Conservation (phyloP, 2,113 vertebrate genomes). For the Vicugna pacos region DNA sequence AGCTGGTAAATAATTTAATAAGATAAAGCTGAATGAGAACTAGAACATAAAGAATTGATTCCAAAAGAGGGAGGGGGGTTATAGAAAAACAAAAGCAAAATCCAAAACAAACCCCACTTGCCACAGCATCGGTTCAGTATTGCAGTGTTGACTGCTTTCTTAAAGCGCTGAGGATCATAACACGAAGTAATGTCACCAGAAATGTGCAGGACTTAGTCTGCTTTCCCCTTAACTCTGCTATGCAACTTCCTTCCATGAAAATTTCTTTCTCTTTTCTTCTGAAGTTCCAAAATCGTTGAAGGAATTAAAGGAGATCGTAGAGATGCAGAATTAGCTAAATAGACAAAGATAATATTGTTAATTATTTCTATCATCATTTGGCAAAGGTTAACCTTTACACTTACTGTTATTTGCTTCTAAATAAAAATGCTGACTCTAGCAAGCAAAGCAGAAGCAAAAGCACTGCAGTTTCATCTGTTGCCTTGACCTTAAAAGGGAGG, state of each 20-base stretch:
- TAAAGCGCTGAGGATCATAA: background rate
- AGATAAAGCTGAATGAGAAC: background rate
- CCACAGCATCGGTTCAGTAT: background rate
- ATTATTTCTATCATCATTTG: constrained; percentile 84
- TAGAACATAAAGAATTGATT: background rate
- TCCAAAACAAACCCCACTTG: background rate
- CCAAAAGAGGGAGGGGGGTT: background rate
- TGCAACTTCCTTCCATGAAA: constrained; percentile 30
- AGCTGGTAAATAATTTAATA: background rate
- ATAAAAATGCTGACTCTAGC: constrained; percentile 77
- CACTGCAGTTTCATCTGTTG: constrained; percentile 41
- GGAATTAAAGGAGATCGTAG: background rate
- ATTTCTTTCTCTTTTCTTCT: constrained; percentile 50
- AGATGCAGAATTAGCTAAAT: constrained; percentile 52
- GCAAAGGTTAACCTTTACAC: constrained; percentile 84
- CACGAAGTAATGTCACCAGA: background rate
- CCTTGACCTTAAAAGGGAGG: constrained; percentile 64
- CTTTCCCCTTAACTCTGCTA: background rate
- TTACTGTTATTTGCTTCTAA: constrained; percentile 81
- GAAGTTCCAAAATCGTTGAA: constrained; percentile 63
- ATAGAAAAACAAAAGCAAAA: background rate
- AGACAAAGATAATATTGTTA: constrained; percentile 79
- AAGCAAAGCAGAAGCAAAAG: constrained; percentile 44
- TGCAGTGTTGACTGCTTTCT: background rate
- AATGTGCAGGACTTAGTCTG: background rate